Evolutionary conservation across 2,797 vertebrate species (phyloP), one percentile per base, ranked within the genome.

Genomic region (Setipinna tenuifilis): DNA sequence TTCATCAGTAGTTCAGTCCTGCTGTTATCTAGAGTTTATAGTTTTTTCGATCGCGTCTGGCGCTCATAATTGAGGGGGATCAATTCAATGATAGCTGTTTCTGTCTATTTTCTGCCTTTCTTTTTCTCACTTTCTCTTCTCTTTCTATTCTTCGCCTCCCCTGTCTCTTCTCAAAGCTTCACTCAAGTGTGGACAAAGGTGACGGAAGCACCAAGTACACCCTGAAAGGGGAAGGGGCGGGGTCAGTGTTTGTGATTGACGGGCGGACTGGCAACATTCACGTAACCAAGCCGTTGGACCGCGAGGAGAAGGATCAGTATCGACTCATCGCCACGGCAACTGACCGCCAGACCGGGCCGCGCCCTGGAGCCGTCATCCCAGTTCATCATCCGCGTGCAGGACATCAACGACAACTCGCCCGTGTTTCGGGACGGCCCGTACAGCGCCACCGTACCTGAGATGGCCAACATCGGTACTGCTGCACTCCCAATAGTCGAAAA

Each of bases 321-420:
- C 94, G 95, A 0, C 94, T 97, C 0, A 86, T 95, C 4, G 97
- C 97, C 0, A 97, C 97, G 0, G 97, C 96, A 0, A 94, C 94
- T 11, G 96, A 97, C 90, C 94, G 94, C 4, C 93, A 95, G 82
- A 96, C 96, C 5, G 0, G 96, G 96, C 86, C 95, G 91, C 10
- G 96, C 97, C 71, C 92, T 97, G 88, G 97, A 97, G 90, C 96
- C 96, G 0, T 96, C 97, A 0, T 97, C 97, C 0, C 93, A 96
- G 92, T 97, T 97, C 92, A 94, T 97, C 93, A 97, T 97, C 93
- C 93, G 96, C 81, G 97, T 97, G 87, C 96, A 97, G 89, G 97
- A 97, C 94, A 97, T 97, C 92, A 97, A 97, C n/a, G 97, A 97
- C 95, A 97, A 97, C 89, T 96, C 96, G 0, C 97, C 97, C 0